These are phyloP conservation scores for Alexandromys fortis DNA, from an alignment of 2,113 vertebrate species.

Conservation along the genomic window DNA sequence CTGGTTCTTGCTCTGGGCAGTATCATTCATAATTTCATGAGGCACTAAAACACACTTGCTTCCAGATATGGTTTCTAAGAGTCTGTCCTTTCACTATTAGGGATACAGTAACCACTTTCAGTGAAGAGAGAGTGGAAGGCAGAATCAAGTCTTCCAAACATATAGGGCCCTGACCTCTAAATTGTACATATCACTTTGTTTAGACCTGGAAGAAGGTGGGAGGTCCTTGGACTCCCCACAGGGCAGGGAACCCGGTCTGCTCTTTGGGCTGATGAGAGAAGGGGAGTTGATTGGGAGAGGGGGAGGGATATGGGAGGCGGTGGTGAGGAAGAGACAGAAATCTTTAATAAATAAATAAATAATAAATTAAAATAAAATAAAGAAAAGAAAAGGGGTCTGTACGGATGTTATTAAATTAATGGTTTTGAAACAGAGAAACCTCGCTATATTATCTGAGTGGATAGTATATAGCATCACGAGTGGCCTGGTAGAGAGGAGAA, in stretches of 20 bases:
- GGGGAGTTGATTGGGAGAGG: too few relatives aligned
- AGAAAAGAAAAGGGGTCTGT: not conserved
- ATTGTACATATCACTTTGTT: not conserved
- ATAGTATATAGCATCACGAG: too few relatives aligned
- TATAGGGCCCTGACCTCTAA: not conserved
- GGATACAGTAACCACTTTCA: not conserved
- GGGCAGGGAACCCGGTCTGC: too few relatives aligned
- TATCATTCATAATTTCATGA: fast-evolving
- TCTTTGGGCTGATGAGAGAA: too few relatives aligned
- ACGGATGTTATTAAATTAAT: not conserved
- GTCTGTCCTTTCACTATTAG: not conserved
- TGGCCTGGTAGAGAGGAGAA: not conserved
- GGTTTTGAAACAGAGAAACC: not conserved
- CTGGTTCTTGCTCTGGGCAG: not conserved
- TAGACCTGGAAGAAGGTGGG: not conserved
- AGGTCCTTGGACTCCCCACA: too few relatives aligned
- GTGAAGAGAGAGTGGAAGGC: too few relatives aligned
- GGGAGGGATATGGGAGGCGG: too few relatives aligned
- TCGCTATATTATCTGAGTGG: not conserved
- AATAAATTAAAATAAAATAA: too few relatives aligned
- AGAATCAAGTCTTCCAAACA: not conserved
- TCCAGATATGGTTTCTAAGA: not conserved
- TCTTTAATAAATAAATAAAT: too few relatives aligned
- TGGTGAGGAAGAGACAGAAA: too few relatives aligned
- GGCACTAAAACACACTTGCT: not conserved